Percentiles rank a stretch among this genome's conserved stretches.
phyloP scores from a whole-genome alignment of 2,113 vertebrate species.

The Rhea pennata region DNA sequence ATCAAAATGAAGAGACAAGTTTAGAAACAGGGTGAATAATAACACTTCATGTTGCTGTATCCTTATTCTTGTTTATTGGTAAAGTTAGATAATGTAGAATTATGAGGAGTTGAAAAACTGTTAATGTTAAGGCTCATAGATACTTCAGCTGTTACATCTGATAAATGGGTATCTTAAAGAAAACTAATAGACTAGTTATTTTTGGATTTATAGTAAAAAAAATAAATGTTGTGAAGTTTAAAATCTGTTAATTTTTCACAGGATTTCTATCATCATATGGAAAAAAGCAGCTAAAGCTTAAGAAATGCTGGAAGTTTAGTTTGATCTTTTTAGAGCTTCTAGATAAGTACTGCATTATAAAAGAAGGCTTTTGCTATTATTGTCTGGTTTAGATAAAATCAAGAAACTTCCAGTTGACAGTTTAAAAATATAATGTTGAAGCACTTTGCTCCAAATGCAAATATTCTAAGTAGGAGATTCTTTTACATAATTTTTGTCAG shows the following conservation, averaged over 20 bases:
- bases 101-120: not conserved
- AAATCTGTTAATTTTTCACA: not conserved
- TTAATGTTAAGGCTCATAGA: not conserved
- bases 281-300: not conserved
- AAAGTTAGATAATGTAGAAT: not conserved
- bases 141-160: not conserved
- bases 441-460: not conserved
- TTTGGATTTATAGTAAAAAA: not conserved
- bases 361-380: not conserved
- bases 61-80: not conserved
- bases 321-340: not conserved
- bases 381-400: not conserved
- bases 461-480: not conserved
- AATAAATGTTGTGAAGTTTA: not conserved
- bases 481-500: not conserved
- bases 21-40: not conserved
- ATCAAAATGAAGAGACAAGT: not conserved
- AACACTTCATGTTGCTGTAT: not conserved
- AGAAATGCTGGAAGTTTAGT: not conserved
- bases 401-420: not conserved
- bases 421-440: not conserved
- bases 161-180: not conserved
- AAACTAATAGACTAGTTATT: not conserved
- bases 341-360: not conserved
- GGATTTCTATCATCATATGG: no score